These are phyloP conservation scores for Diabrotica undecimpunctata DNA, from an alignment of 1,140 invertebrate genomes.

Conservation along the genomic window DNA sequence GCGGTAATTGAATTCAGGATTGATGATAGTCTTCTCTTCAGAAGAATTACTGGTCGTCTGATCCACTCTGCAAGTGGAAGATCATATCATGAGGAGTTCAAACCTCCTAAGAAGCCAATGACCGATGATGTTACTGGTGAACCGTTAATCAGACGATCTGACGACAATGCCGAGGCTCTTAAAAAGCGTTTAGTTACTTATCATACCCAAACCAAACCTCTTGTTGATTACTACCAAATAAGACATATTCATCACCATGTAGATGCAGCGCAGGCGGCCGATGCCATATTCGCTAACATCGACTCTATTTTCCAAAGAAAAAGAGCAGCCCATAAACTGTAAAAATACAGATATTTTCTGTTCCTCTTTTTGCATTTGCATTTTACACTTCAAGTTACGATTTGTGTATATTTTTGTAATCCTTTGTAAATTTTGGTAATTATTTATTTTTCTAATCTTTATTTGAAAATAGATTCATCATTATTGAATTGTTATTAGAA, in stretches of 20 bases:
- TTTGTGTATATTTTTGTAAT: not conserved
- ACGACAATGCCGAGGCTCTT: conserved; percentile 88
- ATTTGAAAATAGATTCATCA: too few relatives aligned
- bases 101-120: conserved; percentile 89
- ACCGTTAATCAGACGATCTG: conserved; percentile 77
- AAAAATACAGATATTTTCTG: not conserved
- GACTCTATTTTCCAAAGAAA: conserved; percentile 65
- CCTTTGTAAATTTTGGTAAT: too few relatives aligned
- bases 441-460: too few relatives aligned
- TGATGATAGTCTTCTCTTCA: conserved; percentile 85
- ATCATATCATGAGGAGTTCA: conserved; percentile 96
- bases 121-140: conserved; percentile 95
- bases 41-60: conserved; percentile 88
- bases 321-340: conserved; percentile 18
- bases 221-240: conserved; percentile 86
- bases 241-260: conserved; percentile 72
- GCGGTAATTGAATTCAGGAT: conserved; percentile 94
- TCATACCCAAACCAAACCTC: conserved; percentile 83
- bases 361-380: not conserved
- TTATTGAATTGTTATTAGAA: too few relatives aligned
- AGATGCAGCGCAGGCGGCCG: conserved; percentile 69
- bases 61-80: conserved; percentile 88
- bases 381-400: not conserved
- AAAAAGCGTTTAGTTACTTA: conserved; percentile 84
- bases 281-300: conserved; percentile 71